Percentiles rank a stretch among this genome's conserved stretches.
phyloP scores from a whole-genome alignment of 2,113 vertebrate species.

The Poeciliopsis prolifica region DNA sequence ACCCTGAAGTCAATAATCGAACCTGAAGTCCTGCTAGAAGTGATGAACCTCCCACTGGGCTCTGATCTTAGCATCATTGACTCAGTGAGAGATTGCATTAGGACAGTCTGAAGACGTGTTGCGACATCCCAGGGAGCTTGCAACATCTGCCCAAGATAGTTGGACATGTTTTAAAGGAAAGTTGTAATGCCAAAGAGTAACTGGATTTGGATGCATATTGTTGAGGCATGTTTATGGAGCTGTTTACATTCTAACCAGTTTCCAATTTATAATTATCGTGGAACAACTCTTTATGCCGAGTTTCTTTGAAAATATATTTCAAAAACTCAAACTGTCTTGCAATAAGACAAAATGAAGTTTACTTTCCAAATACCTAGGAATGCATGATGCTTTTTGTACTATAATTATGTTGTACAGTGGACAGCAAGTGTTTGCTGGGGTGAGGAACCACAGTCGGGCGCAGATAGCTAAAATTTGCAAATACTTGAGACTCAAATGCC shows the following conservation, averaged over 20 bases:
- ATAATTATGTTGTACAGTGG: no score
- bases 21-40: slow-evolving; percentile 8
- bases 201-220: not conserved
- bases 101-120: slow-evolving; percentile 4
- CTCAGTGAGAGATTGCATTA: slow-evolving; percentile 4
- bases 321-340: not conserved
- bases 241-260: not conserved
- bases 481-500: no score
- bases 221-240: not conserved
- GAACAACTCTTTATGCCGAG: not conserved
- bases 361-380: no score
- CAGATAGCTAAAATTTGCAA: no score
- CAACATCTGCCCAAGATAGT: not conserved
- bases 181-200: not conserved
- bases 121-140: slow-evolving; percentile 5
- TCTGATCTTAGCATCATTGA: slow-evolving; percentile 16
- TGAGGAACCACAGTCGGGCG: no score
- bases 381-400: no score
- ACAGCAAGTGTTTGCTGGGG: not conserved
- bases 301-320: not conserved
- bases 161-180: not conserved
- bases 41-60: slow-evolving; percentile 1
- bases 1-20: not conserved
- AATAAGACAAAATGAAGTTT: no score
- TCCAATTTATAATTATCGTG: not conserved